Evolutionary conservation across 2,888 invertebrate genomes (phyloP).

Genomic region (Hypolimnas misippus): DNA sequence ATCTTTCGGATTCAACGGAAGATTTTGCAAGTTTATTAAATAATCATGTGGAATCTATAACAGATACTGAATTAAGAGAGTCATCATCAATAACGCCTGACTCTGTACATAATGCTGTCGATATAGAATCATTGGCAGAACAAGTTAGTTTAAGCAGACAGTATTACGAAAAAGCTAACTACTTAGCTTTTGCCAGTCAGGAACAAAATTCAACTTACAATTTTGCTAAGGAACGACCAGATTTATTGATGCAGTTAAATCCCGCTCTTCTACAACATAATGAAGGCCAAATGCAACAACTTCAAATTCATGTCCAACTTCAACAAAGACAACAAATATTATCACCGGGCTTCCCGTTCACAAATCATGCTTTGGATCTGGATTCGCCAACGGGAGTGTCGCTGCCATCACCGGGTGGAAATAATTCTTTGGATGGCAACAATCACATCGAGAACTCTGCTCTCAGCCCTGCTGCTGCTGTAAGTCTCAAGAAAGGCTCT

Average conservation of each 20-base stretch:
- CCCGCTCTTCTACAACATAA: conserved; percentile 81
- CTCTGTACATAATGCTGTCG: conserved; percentile 85
- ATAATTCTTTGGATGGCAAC: conserved; percentile 87
- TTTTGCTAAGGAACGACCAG: conserved; percentile 85
- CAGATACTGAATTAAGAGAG: conserved; percentile 87
- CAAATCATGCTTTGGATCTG: conserved; percentile 88
- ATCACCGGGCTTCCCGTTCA: conserved; percentile 85
- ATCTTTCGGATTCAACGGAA: conserved; percentile 91
- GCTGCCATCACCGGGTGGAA: conserved; percentile 91
- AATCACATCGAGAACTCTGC: conserved; percentile 84
- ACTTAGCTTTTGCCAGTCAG: conserved; percentile 75
- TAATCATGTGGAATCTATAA: conserved; percentile 87
- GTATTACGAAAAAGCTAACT: conserved; percentile 81
- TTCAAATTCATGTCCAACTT: conserved; percentile 88
- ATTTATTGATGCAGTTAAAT: conserved; percentile 84
- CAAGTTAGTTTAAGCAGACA: conserved; percentile 87
- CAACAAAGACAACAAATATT: conserved; percentile 86
- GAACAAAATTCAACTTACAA: conserved; percentile 84
- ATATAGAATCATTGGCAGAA: conserved; percentile 90
- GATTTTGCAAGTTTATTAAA: conserved; percentile 91
- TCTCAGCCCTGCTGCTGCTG: conserved; percentile 87
- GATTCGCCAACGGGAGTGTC: conserved; percentile 90
- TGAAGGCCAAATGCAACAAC: conserved; percentile 86
- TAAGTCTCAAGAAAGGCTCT: conserved; percentile 87
- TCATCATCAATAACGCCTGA: conserved; percentile 89